These are phyloP conservation scores for Crypturellus undulatus DNA, from an alignment of 2,113 vertebrate genomes.

Conservation along the genomic window DNA sequence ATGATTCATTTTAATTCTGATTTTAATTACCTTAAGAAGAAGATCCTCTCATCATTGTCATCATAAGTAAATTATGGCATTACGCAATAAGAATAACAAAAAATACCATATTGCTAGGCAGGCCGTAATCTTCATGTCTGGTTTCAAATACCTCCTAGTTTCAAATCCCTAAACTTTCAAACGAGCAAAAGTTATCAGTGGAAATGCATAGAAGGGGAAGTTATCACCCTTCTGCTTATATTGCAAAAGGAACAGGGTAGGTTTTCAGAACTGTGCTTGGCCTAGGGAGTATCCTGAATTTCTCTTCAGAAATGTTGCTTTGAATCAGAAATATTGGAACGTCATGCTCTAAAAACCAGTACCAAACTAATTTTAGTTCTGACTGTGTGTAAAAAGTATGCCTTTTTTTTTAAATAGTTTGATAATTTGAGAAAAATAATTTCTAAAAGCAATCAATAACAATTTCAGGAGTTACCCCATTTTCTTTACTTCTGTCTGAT, in stretches of 20 bases:
- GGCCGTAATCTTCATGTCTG: background rate
- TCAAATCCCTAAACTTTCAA: background rate
- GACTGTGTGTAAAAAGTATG: background rate
- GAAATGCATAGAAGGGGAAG: background rate
- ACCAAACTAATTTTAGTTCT: background rate
- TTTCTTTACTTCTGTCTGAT: background rate
- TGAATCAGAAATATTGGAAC: slow-evolving; percentile 23
- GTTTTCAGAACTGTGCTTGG: slow-evolving; percentile 12
- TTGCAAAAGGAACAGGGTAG: background rate
- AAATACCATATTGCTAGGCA: background rate
- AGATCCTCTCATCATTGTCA: background rate
- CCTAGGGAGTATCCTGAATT: background rate
- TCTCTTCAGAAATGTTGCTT: background rate
- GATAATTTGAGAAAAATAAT: background rate
- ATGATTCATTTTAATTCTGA: background rate
- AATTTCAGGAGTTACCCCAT: background rate
- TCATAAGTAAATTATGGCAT: background rate
- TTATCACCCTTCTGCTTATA: slow-evolving; percentile 4
- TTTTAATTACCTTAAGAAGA: slow-evolving; percentile 26
- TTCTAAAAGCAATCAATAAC: background rate
- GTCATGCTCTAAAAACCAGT: background rate
- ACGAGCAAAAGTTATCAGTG: slow-evolving; percentile 30
- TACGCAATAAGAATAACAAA: background rate
- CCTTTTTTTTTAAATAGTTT: background rate
- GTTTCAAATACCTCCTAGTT: background rate